Evolutionary conservation across 2,113 vertebrate species (phyloP).

Genomic region (Notechis scutatus): DNA sequence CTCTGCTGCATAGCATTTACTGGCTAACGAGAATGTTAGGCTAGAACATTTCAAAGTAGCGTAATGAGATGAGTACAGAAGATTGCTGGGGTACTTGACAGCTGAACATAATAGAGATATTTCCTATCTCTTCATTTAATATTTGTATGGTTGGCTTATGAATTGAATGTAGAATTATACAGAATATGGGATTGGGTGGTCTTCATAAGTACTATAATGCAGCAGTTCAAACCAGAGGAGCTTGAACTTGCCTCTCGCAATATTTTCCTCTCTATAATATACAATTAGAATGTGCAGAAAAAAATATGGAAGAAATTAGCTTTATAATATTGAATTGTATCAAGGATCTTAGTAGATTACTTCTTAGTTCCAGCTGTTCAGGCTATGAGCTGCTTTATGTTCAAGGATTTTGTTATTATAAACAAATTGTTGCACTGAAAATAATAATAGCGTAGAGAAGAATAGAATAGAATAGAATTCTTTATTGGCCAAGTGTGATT

Average conservation of each 20-base stretch:
- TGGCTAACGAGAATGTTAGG: not conserved
- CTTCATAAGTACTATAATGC: not conserved
- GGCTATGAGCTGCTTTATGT: not conserved
- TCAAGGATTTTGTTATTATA: not conserved
- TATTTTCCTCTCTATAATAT: not conserved
- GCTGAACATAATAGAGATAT: not conserved
- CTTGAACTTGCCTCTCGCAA: not conserved
- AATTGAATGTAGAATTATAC: not conserved
- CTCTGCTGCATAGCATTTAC: not conserved
- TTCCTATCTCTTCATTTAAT: conserved; percentile 10
- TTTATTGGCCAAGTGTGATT: too few relatives aligned
- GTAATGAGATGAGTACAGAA: not conserved
- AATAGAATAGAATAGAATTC: too few relatives aligned
- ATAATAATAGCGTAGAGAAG: not conserved
- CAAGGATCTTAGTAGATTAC: not conserved
- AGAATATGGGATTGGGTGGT: not conserved
- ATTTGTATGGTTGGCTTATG: not conserved
- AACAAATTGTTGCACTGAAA: not conserved
- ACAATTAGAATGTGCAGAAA: not conserved
- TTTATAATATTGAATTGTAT: not conserved
- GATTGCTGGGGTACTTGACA: not conserved
- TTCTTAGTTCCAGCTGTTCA: not conserved
- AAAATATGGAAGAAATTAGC: not conserved
- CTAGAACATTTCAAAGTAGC: not conserved
- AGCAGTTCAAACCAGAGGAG: not conserved